Base-by-base conservation (phyloP, 2,113 vertebrate genomes). In the Melanostigma gelatinosum region DNA sequence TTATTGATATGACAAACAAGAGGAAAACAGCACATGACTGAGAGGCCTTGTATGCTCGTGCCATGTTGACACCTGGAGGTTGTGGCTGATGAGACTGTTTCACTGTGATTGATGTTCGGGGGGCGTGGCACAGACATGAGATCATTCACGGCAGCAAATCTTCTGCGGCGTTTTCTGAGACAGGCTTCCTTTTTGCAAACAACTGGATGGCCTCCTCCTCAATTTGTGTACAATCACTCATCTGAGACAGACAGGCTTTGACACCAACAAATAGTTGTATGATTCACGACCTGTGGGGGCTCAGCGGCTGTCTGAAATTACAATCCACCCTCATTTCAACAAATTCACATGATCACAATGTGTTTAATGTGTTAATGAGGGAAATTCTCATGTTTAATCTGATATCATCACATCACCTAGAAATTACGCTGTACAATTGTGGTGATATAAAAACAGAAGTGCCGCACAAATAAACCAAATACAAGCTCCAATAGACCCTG, bases 101-200 rank as follows among this genome's bases (percentile, higher is more conserved):
- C 11, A 34, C 52, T 29, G 60, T 87, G 82, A 87, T 81, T 87
- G 88, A 93, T 77, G 85, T 74, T 6, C 50, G 85, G 46, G 46
- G 81, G 89, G 87, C 46, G 86, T 72, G 85, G 24, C 63, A 12
- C 36, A 18, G 67, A 42, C 12, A 44, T 1, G 3, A 66, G 79
- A 55, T 89, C 87, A 88, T 86, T 88, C 85, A 65, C 70, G 24
- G 78, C 73, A 27, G 77, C 78, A 80, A 75, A 87, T 87, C 77
- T 85, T 81, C 63, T 13, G 29, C n/a, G 66, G 52, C 65, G 62
- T 82, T 65, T 75, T 55, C 46, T 29, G 34, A 74, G 64, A 87
- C 76, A 86, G 64, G 40, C 72, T 32, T 44, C 84, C 79, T 77
- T 86, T 86, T 86, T 44, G 61, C 77, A 34, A 82, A 86, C 73